Conservation (phyloP, 2,113 vertebrate species). For the Esox niger region DNA sequence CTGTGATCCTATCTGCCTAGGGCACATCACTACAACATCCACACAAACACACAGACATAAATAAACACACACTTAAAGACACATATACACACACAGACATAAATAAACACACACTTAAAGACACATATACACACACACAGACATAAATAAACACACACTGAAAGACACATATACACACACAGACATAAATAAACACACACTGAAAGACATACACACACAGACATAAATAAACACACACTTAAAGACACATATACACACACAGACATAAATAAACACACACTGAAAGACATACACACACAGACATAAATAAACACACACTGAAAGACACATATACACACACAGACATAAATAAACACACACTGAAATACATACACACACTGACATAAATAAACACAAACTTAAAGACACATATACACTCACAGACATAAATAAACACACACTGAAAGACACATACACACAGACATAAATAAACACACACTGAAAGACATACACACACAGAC, state of each 20-base stretch:
- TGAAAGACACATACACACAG: neutral
- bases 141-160: too few species aligned
- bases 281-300: neutral
- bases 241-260: too few species aligned
- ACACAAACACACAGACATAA: neutral
- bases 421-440: neutral
- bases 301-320: conserved; percentile 2
- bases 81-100: neutral
- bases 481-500: conserved; percentile 10
- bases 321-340: neutral
- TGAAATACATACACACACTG: conserved; percentile 2
- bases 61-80: conserved; percentile 2
- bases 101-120: too few species aligned
- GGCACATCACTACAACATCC: too few species aligned
- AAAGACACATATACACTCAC: too few species aligned
- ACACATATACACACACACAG: conserved; percentile 6
- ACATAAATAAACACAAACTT: too few species aligned
- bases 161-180: too few species aligned
- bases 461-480: too few species aligned
- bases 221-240: too few species aligned
- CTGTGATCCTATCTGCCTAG: too few species aligned
- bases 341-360: too few species aligned
- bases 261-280: too few species aligned
- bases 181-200: neutral
- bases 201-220: neutral